Evolutionary conservation across 2,888 invertebrate species (phyloP).

Genomic region (Chesias legatella): DNA sequence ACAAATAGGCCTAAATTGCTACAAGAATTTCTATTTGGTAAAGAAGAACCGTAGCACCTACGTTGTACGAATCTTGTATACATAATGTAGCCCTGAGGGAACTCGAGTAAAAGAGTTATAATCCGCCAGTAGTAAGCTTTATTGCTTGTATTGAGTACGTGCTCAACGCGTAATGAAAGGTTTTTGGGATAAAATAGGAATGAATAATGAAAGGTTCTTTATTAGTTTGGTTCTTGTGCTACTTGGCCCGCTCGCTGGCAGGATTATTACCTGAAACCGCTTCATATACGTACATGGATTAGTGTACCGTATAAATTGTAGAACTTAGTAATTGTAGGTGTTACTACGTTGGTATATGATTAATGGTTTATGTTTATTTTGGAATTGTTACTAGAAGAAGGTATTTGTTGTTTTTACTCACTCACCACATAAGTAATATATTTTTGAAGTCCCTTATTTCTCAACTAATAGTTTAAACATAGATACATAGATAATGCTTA

Average conservation of each 20-base stretch:
- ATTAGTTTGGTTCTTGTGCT: background rate
- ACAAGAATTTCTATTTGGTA: background rate
- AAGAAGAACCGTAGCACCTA: background rate
- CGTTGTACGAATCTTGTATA: background rate
- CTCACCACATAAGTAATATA: no score
- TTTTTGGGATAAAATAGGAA: background rate
- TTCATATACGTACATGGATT: no score
- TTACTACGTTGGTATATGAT: no score
- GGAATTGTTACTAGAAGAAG: no score
- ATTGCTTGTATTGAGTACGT: constrained; percentile 8
- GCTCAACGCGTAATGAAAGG: constrained; percentile 3
- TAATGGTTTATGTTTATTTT: no score
- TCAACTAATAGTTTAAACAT: no score
- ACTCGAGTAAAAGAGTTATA: background rate
- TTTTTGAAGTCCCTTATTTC: no score
- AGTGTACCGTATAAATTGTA: no score
- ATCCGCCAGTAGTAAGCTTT: background rate
- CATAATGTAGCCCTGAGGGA: background rate
- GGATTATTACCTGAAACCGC: background rate
- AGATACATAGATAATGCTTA: no score
- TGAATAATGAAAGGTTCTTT: constrained; percentile 1
- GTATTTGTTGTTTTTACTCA: no score
- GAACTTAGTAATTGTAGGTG: no score
- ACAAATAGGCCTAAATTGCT: no score
- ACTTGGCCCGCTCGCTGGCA: background rate